Base-by-base conservation (phyloP, 1,140 invertebrate genomes). In the Eufriesea mexicana region DNA sequence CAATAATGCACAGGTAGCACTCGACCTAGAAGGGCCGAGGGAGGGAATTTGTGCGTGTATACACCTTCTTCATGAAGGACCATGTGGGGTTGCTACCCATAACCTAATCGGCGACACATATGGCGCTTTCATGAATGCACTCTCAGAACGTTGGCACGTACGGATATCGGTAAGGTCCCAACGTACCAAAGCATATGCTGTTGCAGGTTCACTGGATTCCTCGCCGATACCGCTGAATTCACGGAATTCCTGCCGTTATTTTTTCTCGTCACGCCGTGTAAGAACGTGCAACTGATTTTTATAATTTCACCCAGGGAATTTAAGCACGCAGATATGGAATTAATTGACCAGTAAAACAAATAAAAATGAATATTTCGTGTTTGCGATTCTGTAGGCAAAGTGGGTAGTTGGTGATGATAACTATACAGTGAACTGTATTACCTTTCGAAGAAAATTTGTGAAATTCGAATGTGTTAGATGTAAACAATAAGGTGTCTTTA, bases 1-100 rank as follows among this genome's bases (percentile, higher is more conserved):
- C 70, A 61, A 73, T 54, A 84, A 80, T 64, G 74, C 83, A 88
- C 89, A 92, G 90, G 90, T 91, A 90, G 64, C 68, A 67, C 57
- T 79, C 71, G 47, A 54, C 62, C 54, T 35, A 86, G 47, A 59
- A 66, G 75, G 51, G 25, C 79, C 77, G 82, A 78, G 86, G 73
- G 86, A 61, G 79, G 66, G 66, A 85, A 88, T 83, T 84, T 74
- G 76, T 70, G 67, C 86, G 51, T 62, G 75, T 28, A 45, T 62
- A 76, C 74, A 47, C 62, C 62, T 84, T 77, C 71, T 72, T 76
- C 42, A 23, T 57, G 54, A 42, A 64, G 62, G 57, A 35, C 35
- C 71, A 75, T 73, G 74, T 88, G 83, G 83, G 86, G 85, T 87
- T 88, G 64, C 64, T 49, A 66, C 59, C 51, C 86, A 49, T 79